These are phyloP conservation scores for Idaea straminata DNA, from an alignment of 2,888 invertebrate species.

Conservation along the genomic window DNA sequence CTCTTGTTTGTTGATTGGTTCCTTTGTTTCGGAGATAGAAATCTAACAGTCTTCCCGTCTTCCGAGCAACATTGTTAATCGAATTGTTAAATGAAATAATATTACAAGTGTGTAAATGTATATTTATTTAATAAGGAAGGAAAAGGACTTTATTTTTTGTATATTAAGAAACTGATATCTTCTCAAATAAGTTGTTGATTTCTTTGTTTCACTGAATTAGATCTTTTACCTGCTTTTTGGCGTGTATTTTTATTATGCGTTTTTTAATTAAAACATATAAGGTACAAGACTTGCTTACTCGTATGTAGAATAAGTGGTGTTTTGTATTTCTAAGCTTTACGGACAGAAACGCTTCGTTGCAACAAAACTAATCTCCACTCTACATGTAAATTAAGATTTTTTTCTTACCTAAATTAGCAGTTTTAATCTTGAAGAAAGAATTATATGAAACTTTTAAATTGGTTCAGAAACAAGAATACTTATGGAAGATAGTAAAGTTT, in stretches of 20 bases:
- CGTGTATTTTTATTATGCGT: too few species aligned
- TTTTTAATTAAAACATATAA: too few species aligned
- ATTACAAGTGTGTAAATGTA: background rate
- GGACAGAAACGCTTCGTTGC: background rate
- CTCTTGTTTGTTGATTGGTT: conserved; percentile 1
- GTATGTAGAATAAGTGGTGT: background rate
- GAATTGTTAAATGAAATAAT: background rate
- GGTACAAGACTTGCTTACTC: too few species aligned
- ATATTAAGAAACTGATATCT: background rate
- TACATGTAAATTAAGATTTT: conserved; percentile 1
- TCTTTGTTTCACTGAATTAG: too few species aligned
- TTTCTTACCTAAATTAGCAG: background rate
- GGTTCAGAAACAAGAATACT: background rate
- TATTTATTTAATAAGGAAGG: background rate
- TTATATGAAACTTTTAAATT: background rate
- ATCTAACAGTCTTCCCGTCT: background rate
- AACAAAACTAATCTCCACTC: background rate
- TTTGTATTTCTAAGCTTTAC: background rate
- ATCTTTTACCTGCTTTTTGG: too few species aligned
- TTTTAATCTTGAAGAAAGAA: background rate
- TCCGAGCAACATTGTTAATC: background rate
- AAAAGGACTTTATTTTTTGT: background rate
- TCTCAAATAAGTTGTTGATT: too few species aligned
- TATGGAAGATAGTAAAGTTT: background rate
- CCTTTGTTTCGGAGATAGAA: conserved; percentile 1